phyloP scores from a whole-genome alignment of 2,888 invertebrate genomes.

The Yponomeuta sedellus region DNA sequence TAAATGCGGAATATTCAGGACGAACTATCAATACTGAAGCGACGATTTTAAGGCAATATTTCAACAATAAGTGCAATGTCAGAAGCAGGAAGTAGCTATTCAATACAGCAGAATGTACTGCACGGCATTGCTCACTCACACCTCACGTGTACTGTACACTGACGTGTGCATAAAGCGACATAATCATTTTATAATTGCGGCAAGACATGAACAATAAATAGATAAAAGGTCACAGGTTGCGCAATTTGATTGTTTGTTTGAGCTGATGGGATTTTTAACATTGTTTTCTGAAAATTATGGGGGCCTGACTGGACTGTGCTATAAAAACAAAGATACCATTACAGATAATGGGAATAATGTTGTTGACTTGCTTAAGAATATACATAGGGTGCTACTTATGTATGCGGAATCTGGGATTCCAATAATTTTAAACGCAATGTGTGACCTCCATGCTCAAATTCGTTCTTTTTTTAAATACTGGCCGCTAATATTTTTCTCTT shows the following conservation, averaged over 20 bases:
- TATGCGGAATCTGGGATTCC: too few relatives aligned
- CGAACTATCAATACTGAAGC: too few relatives aligned
- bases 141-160: neutral
- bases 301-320: neutral
- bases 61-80: too few relatives aligned
- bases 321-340: neutral
- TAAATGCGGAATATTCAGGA: too few relatives aligned
- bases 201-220: conserved; percentile 31
- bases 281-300: conserved; percentile 2
- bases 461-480: too few relatives aligned
- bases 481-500: too few relatives aligned
- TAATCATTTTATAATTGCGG: conserved; percentile 50
- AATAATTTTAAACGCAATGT: too few relatives aligned
- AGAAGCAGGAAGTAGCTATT: too few relatives aligned
- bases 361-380: neutral
- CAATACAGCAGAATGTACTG: too few relatives aligned
- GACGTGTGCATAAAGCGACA: conserved; percentile 8
- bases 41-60: too few relatives aligned
- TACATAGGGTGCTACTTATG: too few relatives aligned
- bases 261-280: conserved; percentile 16
- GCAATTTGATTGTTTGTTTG: conserved; percentile 14
- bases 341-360: neutral
- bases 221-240: neutral
- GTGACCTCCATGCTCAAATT: too few relatives aligned
- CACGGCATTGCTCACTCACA: neutral